Percentiles rank a stretch among this genome's conserved stretches.
phyloP scores from a whole-genome alignment of 2,888 invertebrate genomes.

The Trichopoda pennipes region DNA sequence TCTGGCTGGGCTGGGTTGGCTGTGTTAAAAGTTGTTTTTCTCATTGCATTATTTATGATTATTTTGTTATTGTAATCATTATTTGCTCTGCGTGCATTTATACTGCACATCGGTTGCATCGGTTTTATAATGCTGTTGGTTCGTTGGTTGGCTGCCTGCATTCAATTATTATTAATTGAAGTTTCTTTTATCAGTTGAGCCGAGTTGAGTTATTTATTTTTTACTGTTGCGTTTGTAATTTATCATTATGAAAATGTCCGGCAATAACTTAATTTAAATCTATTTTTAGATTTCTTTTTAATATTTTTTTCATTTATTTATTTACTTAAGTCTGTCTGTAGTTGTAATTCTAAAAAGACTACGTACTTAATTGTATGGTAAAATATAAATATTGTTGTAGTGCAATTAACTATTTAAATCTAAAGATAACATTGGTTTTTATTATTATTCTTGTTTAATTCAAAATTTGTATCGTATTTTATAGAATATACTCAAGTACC shows the following conservation, averaged over 20 bases:
- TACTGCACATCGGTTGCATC: neutral
- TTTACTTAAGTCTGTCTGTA: too few relatives aligned
- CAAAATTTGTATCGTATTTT: too few relatives aligned
- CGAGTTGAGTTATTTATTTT: constrained; percentile 35
- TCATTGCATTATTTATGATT: neutral
- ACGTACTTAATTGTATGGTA: too few relatives aligned
- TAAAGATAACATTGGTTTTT: too few relatives aligned
- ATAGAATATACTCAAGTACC: too few relatives aligned
- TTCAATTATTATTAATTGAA: constrained; percentile 66
- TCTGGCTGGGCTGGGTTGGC: constrained; percentile 13
- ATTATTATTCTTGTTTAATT: too few relatives aligned
- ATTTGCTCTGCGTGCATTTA: constrained; percentile 8
- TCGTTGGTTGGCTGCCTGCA: constrained; percentile 38
- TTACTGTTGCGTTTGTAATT: constrained; percentile 16
- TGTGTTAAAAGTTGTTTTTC: constrained; percentile 19
- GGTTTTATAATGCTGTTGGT: constrained; percentile 27
- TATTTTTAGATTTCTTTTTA: constrained; percentile 47
- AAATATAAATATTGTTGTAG: too few relatives aligned
- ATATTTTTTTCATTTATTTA: neutral
- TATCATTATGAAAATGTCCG: constrained; percentile 40
- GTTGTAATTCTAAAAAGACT: too few relatives aligned
- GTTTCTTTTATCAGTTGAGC: constrained; percentile 61
- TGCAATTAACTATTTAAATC: too few relatives aligned
- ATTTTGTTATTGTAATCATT: constrained; percentile 23
- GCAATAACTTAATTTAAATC: constrained; percentile 24